These are phyloP conservation scores for Gryllus bimaculatus DNA, from an alignment of 1,140 invertebrate genomes.

Conservation along the genomic window DNA sequence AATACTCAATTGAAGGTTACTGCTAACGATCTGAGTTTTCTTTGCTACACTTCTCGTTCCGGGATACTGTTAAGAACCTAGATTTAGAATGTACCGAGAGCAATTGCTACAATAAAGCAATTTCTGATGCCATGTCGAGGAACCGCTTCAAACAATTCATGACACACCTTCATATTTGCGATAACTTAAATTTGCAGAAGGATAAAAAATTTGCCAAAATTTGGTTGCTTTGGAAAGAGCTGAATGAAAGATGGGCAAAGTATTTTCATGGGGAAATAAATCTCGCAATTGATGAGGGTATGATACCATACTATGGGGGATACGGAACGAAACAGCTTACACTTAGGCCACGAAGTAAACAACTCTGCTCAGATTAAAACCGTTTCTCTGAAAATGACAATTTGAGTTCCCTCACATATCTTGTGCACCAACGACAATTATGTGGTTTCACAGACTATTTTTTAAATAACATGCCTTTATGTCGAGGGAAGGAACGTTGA, in stretches of 20 bases:
- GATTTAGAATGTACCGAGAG: background rate
- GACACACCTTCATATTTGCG: slow-evolving; percentile 25
- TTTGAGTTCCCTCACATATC: no score
- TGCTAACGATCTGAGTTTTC: background rate
- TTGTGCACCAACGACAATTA: no score
- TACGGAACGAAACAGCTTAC: slow-evolving; percentile 24
- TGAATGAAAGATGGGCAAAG: slow-evolving; percentile 15
- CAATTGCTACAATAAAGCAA: slow-evolving; percentile 22
- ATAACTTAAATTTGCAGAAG: slow-evolving; percentile 28
- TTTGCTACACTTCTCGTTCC: background rate
- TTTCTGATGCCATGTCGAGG: slow-evolving; percentile 23
- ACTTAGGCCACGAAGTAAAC: no score
- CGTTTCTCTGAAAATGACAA: no score
- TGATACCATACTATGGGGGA: slow-evolving; percentile 25
- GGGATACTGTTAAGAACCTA: background rate
- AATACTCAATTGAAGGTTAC: background rate
- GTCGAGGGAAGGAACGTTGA: no score
- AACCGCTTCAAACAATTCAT: slow-evolving; percentile 26
- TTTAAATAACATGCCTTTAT: no score
- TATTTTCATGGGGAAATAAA: slow-evolving; percentile 20
- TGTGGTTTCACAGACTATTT: no score
- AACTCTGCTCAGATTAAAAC: no score
- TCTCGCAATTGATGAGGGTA: slow-evolving; percentile 23
- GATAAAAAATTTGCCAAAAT: slow-evolving; percentile 32
- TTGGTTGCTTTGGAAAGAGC: slow-evolving; percentile 12